These are phyloP conservation scores for Eulemur albifrons DNA, from an alignment of 2,797 vertebrate species.

Conservation along the genomic window DNA sequence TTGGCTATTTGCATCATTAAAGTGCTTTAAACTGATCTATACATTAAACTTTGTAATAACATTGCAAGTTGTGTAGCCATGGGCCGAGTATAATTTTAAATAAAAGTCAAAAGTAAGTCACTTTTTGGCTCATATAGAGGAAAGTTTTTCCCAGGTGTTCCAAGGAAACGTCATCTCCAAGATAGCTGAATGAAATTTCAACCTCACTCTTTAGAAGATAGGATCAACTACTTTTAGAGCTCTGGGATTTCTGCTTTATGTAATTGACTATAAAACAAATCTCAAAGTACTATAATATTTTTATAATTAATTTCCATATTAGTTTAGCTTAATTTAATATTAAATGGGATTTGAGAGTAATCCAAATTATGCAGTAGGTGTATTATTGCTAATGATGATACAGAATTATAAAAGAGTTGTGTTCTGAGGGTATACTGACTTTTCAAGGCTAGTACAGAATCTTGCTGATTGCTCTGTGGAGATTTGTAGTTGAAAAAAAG, in stretches of 20 bases:
- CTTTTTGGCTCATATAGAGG: conserved; percentile 8
- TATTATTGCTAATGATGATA: not conserved
- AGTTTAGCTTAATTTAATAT: conserved; percentile 24
- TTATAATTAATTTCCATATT: not conserved
- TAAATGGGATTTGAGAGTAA: conserved; percentile 27
- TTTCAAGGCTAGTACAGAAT: not conserved
- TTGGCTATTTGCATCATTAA: conserved; percentile 18
- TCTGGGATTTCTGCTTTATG: not conserved
- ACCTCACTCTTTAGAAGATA: not conserved
- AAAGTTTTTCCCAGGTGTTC: conserved; percentile 21
- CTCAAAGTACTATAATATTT: not conserved
- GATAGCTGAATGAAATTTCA: conserved; percentile 23
- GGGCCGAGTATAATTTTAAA: conserved; percentile 25
- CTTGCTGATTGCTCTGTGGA: not conserved
- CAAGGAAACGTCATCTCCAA: conserved; percentile 34
- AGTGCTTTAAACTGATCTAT: not conserved
- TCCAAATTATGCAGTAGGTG: not conserved
- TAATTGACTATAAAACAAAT: not conserved
- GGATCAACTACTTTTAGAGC: conserved; percentile 27
- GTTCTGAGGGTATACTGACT: not conserved
- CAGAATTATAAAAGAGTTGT: not conserved
- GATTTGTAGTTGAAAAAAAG: not conserved
- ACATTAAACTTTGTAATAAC: not conserved
- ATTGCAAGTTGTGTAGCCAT: not conserved
- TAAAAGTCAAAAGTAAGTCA: conserved; percentile 13